Evolutionary conservation across 2,113 vertebrate species (phyloP).

Genomic region (Chlorodrepanis virens): DNA sequence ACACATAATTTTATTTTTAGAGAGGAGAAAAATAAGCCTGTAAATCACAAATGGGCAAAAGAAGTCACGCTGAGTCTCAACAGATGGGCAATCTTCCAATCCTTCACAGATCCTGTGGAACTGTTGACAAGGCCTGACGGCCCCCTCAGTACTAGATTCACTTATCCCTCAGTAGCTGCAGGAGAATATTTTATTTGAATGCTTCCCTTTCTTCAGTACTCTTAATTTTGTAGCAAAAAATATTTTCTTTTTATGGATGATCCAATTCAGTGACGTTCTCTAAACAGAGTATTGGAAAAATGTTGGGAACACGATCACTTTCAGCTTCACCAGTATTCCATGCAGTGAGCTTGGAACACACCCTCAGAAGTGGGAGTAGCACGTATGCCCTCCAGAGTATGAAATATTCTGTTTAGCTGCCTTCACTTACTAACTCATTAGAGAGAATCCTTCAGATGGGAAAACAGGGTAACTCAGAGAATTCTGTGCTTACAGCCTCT

Average conservation of each 20-base stretch:
- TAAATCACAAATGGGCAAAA: neutral
- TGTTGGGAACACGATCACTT: neutral
- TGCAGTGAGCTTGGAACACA: neutral
- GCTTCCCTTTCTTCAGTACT: neutral
- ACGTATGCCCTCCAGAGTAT: neutral
- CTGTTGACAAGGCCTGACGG: accelerated
- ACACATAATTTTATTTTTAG: neutral
- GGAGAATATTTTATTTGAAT: neutral
- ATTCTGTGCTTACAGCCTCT: neutral
- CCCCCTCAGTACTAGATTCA: neutral
- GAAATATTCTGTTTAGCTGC: neutral
- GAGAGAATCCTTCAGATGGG: neutral
- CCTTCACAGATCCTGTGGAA: neutral
- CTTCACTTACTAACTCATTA: neutral
- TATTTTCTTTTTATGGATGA: neutral
- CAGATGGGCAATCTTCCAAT: neutral
- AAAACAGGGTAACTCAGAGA: neutral
- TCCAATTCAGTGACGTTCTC: neutral
- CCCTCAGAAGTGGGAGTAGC: neutral
- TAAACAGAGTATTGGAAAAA: neutral
- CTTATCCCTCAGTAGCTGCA: neutral
- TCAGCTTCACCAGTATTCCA: neutral
- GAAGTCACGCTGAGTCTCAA: neutral
- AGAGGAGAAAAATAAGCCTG: neutral
- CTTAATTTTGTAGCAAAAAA: neutral